Conservation (phyloP, 2,888 invertebrate genomes). For the Orchestes rusci region DNA sequence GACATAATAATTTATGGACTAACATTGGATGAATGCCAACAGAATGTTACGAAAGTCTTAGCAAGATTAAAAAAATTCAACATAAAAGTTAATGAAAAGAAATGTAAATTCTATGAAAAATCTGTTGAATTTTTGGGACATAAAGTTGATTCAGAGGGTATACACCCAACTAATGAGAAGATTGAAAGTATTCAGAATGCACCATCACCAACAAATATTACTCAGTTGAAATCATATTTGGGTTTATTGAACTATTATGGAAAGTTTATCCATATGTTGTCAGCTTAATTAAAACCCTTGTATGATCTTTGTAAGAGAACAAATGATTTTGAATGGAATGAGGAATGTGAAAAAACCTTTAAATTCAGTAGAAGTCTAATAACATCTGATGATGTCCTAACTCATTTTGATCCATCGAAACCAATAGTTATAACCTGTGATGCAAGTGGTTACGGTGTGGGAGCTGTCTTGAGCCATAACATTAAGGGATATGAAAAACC, state of each 20-base stretch:
- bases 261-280: constrained; percentile 4
- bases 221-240: constrained; percentile 3
- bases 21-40: constrained; percentile 1
- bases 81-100: constrained; percentile 1
- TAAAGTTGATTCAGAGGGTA: too few species aligned
- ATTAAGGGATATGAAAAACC: constrained; percentile 22
- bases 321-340: constrained; percentile 4
- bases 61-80: not conserved
- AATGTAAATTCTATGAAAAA: not conserved
- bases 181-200: constrained; percentile 11
- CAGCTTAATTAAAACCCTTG: constrained; percentile 5
- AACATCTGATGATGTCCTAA: constrained; percentile 4
- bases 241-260: constrained; percentile 27
- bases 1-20: constrained; percentile 11
- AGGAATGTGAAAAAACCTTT: constrained; percentile 3
- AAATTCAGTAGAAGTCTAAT: not conserved
- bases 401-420: constrained; percentile 4
- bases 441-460: constrained; percentile 27
- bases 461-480: constrained; percentile 27
- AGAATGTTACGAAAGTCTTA: constrained; percentile 3
- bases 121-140: too few species aligned
- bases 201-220: not conserved
- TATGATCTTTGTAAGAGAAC: constrained; percentile 1
- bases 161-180: constrained; percentile 2
- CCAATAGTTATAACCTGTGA: constrained; percentile 28